phyloP scores from a whole-genome alignment of 1,140 invertebrate species.

The Dinoponera quadriceps region DNA sequence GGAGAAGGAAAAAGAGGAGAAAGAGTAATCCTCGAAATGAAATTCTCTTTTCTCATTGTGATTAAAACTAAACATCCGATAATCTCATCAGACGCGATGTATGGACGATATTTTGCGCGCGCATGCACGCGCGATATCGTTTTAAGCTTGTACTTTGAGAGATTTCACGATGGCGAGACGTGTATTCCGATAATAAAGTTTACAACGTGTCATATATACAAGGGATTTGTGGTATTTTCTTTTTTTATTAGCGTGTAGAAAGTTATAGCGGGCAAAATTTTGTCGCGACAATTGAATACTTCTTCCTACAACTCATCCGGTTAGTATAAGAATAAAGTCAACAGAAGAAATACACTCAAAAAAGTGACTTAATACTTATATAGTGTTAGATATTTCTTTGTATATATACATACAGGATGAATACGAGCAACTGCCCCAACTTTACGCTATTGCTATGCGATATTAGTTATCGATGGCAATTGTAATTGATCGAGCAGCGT shows the following conservation, averaged over 20 bases:
- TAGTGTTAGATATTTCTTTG: too few species aligned
- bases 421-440: too few species aligned
- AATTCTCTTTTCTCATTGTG: too few species aligned
- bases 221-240: background rate
- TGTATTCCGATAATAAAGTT: conserved; percentile 3
- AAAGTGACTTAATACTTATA: too few species aligned
- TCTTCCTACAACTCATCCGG: background rate
- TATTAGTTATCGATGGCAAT: too few species aligned
- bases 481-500: too few species aligned
- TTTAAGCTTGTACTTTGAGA: background rate
- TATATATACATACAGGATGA: too few species aligned
- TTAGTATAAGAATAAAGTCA: too few species aligned
- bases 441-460: too few species aligned
- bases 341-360: too few species aligned
- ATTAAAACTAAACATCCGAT: background rate
- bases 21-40: background rate
- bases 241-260: background rate
- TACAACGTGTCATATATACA: background rate
- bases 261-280: background rate
- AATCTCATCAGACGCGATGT: background rate
- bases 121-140: background rate
- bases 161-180: background rate
- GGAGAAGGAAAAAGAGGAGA: too few species aligned
- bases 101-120: too few species aligned
- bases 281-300: conserved; percentile 9